phyloP scores from a whole-genome alignment of 2,797 vertebrate species.

The Knipowitschia caucasica region DNA sequence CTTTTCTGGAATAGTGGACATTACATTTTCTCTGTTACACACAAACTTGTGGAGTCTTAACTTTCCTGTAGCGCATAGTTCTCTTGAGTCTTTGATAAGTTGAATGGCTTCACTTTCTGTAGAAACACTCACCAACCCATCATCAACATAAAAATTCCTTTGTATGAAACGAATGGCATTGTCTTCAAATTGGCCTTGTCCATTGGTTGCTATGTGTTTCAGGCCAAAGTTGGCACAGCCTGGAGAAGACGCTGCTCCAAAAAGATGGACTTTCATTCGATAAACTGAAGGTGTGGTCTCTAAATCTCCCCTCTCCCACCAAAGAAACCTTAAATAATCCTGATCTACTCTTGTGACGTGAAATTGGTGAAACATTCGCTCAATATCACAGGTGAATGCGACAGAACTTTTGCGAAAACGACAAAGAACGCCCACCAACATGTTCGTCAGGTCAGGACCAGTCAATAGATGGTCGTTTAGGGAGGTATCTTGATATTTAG shows the following conservation, averaged over 20 bases:
- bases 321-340: constrained; percentile 30
- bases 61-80: constrained; percentile 27
- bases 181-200: background rate
- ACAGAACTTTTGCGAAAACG: background rate
- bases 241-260: background rate
- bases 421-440: too few relatives aligned
- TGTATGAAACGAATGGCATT: background rate
- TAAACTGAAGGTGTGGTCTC: background rate
- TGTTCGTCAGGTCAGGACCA: too few relatives aligned
- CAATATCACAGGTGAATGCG: background rate
- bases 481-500: too few relatives aligned
- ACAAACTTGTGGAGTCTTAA: constrained; percentile 43
- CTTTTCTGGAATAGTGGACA: constrained; percentile 31
- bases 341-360: constrained; percentile 6
- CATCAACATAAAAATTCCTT: background rate
- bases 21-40: constrained; percentile 20
- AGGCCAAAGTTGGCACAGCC: background rate
- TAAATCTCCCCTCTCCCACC: constrained; percentile 29
- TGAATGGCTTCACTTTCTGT: constrained; percentile 21
- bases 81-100: constrained; percentile 30
- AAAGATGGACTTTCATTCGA: background rate
- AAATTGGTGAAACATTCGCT: background rate
- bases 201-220: background rate
- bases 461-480: too few relatives aligned
- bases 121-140: constrained; percentile 7